Evolutionary conservation across 2,113 vertebrate species (phyloP), one percentile per base, ranked within the genome.

Genomic region (Neotragus pygmaeus): DNA sequence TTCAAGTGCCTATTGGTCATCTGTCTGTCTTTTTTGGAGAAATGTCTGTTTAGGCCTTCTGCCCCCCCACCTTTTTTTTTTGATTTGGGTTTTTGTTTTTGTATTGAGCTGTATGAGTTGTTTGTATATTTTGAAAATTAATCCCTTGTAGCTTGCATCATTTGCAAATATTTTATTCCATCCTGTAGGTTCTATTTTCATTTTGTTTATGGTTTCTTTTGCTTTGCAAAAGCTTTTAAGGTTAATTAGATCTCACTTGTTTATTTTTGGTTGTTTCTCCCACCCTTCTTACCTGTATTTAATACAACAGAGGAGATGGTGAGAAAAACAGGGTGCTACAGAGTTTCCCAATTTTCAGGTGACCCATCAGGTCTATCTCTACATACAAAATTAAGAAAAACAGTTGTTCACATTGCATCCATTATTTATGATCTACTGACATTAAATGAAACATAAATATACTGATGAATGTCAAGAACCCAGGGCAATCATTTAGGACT

Each of bases 391-490:
- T 19, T 43, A 73, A 73, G 87, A 47, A 28, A 60, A 39, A 2
- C 5, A 2, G 25, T 2, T 19, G 45, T 10, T 27, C 23, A 16
- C 13, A 2, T 7, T 45, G 8, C 17, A 12, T 51, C 75, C 27
- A 45, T 23, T 9, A 7, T 16, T 49, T 23, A 1, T 23, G 25
- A 23, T 57, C n/a, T 2, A 2, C 5, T 17, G 81, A 45, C 62
- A 49, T 6, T 9, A 28, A 60, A 4, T 0, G 8, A 27, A 39
- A 11, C 2, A 1, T 49, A 23, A 45, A 49, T 16, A 51, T 8
- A 2, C 33, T 23, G 33, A 30, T 13, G 57, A 64, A 17, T 23
- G 11, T 51, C 6, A 14, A 4, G 4, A 0, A 0, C 23, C 10
- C 25, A 8, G 17, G 13, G 47, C 33, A 25, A 6, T 17, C 60